Base-by-base conservation (phyloP, 2,797 vertebrate genomes). In the Pangasius macronema region DNA sequence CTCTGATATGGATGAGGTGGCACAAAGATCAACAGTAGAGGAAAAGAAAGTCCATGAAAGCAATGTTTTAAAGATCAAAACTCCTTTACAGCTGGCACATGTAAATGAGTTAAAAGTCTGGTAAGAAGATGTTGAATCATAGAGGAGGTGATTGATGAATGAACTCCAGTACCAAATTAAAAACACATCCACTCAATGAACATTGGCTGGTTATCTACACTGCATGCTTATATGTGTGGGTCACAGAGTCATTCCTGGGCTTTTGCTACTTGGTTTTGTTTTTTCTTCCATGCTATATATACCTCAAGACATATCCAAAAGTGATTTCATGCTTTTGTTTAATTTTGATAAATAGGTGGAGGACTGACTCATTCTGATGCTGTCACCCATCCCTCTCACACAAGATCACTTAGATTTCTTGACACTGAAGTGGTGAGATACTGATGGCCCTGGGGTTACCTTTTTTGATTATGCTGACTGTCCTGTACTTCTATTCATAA, bases 61-160 rank as follows among this genome's bases (percentile, higher is more conserved):
- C 39, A n/a, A 63, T 30, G 36, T 9, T 36, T 46, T 42, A 16
- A n/a, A 63, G 13, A 63, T 63, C 27, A 61, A 46, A 63, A 82
- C 39, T 46, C 24, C 24, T 46, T 20, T 46, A 63, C 13, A 46
- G 57, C 57, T 81, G 79, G 57, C 57, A 81, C 33, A 81, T 42
- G 36, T 81, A 61, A 81, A 81, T 61, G 5, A 82, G 22, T 61
- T 82, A 82, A 24, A 82, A 3, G 22, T 39, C 57, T 39, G 82
- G 86, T 88, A 79, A 84, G 61, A 89, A 80, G 51, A 61, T 55
- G 80, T 59, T 90, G 88, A 90, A 72, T 89, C 87, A 91, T 83
- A 30, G 39, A 84, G 88, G 82, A 89, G 84, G 88, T 88, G 85
- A 89, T 75, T 49, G 42, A 83, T 85, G 73, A 72, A 88, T n/a